These are phyloP conservation scores for Epicampocera succincta DNA, from an alignment of 2,888 invertebrate species.

Conservation along the genomic window DNA sequence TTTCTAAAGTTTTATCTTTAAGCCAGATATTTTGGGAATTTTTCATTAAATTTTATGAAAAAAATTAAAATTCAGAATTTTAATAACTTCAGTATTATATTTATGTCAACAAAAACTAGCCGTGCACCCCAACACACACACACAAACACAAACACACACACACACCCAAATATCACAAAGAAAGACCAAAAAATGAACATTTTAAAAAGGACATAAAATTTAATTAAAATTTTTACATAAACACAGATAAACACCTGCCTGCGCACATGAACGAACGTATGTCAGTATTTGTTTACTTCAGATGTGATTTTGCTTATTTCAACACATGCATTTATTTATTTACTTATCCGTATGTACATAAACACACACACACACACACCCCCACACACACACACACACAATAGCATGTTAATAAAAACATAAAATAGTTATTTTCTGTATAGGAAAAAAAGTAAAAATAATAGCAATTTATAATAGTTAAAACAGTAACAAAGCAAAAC, in stretches of 20 bases:
- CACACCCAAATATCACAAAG: too few relatives aligned
- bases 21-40: conserved; percentile 29
- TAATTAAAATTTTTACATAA: conserved; percentile 35
- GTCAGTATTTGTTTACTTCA: conserved; percentile 10
- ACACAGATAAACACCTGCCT: not conserved
- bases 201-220: conserved; percentile 29
- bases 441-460: not conserved
- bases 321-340: conserved; percentile 35
- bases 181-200: not conserved
- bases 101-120: conserved; percentile 24
- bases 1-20: not conserved
- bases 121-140: not conserved
- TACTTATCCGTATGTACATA: conserved; percentile 8
- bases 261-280: not conserved
- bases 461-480: conserved; percentile 29
- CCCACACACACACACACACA: not conserved
- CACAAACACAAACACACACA: too few relatives aligned
- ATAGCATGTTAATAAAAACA: conserved; percentile 57
- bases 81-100: conserved; percentile 17
- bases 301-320: conserved; percentile 8
- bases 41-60: conserved; percentile 8
- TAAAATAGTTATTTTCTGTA: conserved; percentile 29
- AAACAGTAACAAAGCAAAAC: not conserved
- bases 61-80: conserved; percentile 42
- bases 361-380: not conserved